Percentiles rank a stretch among this genome's conserved stretches.
Conservation (phyloP, 2,797 vertebrate species). For the Gymnodraco acuticeps region DNA sequence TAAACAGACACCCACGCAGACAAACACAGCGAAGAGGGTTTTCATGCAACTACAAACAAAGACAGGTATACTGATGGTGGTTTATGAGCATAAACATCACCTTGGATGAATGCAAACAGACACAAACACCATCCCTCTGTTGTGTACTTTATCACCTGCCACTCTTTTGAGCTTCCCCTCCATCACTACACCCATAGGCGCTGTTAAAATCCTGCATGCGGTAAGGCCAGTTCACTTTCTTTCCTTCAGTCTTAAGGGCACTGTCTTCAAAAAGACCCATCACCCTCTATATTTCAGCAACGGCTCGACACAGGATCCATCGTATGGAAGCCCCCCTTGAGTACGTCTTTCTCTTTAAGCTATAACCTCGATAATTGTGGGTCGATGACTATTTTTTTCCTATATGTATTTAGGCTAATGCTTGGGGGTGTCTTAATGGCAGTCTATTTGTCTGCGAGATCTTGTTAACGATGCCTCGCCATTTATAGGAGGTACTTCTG, state of each 20-base stretch:
- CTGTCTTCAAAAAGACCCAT: conserved; percentile 66
- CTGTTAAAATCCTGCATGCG: conserved; percentile 78
- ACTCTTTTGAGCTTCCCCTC: conserved; percentile 75
- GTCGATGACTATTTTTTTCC: conserved; percentile 65
- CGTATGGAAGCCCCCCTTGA: conserved; percentile 35
- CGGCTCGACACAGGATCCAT: conserved; percentile 60
- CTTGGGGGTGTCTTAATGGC: conserved; percentile 62
- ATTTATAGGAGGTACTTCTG: conserved; percentile 76
- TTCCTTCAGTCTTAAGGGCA: conserved; percentile 69
- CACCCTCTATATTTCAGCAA: conserved; percentile 67
- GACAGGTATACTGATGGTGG: conserved; percentile 60
- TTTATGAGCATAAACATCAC: conserved; percentile 67
- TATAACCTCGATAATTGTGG: conserved; percentile 70
- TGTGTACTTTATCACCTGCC: conserved; percentile 78
- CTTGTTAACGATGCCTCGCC: conserved; percentile 70
- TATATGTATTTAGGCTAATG: conserved; percentile 67
- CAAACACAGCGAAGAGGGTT: conserved; percentile 52
- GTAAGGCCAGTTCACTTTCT: conserved; percentile 66
- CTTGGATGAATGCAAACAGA: conserved; percentile 44
- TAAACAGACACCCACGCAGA: conserved; percentile 66
- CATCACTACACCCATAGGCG: conserved; percentile 72
- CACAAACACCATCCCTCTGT: conserved; percentile 36
- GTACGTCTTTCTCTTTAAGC: conserved; percentile 43
- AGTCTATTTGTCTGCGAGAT: conserved; percentile 76
- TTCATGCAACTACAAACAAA: conserved; percentile 56